A percentile compares a stretch with the other conserved stretches of the same genome.
Evolutionary conservation across 2,797 vertebrate genomes (phyloP).

Genomic region (Notamacropus eugenii): DNA sequence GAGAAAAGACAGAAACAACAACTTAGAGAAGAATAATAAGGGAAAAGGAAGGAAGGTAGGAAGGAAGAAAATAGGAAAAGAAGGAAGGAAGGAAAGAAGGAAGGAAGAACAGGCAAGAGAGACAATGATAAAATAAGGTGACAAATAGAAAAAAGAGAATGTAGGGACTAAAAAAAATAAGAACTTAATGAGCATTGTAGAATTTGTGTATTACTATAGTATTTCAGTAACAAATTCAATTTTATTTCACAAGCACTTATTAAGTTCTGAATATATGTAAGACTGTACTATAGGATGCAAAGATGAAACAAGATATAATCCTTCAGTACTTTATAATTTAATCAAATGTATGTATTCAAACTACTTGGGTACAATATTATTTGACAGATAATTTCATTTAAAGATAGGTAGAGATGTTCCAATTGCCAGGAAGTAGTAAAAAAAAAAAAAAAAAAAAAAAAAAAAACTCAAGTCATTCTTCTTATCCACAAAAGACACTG

Average conservation of each 20-base stretch:
- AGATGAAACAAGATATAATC: background rate
- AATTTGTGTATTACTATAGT: background rate
- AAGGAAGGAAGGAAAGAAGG: fast-evolving
- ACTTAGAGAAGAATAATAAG: background rate
- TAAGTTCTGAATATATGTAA: background rate
- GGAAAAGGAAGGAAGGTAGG: background rate
- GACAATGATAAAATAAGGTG: background rate
- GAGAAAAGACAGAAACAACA: background rate
- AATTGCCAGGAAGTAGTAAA: background rate
- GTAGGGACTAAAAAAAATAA: background rate
- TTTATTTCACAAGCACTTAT: background rate
- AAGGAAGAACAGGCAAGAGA: no score
- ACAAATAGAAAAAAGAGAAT: background rate
- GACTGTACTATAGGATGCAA: background rate
- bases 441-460: background rate
- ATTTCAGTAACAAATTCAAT: background rate
- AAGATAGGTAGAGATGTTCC: background rate
- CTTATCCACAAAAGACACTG: no score
- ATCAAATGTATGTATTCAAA: background rate
- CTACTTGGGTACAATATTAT: background rate
- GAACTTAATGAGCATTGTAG: background rate
- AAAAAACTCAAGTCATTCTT: background rate
- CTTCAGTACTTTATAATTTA: background rate
- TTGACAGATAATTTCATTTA: background rate
- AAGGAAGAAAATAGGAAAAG: background rate